A percentile compares a stretch with the other conserved stretches of the same genome.
Conservation (phyloP, 2,113 vertebrate genomes). For the Pelecanoides urinatrix region DNA sequence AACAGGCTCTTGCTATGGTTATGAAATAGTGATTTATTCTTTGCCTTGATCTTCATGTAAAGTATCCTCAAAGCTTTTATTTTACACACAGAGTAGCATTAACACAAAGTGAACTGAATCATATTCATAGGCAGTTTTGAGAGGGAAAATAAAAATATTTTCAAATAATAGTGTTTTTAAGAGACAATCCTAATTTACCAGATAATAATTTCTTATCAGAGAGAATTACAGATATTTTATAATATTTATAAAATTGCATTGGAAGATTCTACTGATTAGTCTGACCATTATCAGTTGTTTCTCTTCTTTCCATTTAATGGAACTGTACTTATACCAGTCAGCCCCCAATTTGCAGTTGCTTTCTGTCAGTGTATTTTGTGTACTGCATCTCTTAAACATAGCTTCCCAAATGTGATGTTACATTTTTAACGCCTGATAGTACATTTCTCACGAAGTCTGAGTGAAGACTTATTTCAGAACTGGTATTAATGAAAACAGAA, state of each 20-base stretch:
- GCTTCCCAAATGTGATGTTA: not conserved
- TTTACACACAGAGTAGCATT: not conserved
- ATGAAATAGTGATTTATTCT: not conserved
- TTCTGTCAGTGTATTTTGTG: not conserved
- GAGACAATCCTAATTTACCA: not conserved
- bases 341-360: not conserved
- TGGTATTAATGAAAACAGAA: not conserved
- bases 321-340: not conserved
- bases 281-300: not conserved
- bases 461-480: not conserved
- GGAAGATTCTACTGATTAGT: not conserved
- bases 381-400: not conserved
- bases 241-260: not conserved
- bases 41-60: not conserved
- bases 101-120: not conserved
- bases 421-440: not conserved
- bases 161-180: not conserved
- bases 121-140: not conserved
- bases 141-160: conserved; percentile 1
- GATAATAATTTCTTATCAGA: not conserved
- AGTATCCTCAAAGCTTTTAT: not conserved
- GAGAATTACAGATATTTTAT: not conserved
- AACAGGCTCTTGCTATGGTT: not conserved
- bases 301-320: not conserved
- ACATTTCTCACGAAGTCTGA: not conserved